Evolutionary conservation across 1,140 invertebrate genomes (phyloP).

Genomic region (Euschistus heros): DNA sequence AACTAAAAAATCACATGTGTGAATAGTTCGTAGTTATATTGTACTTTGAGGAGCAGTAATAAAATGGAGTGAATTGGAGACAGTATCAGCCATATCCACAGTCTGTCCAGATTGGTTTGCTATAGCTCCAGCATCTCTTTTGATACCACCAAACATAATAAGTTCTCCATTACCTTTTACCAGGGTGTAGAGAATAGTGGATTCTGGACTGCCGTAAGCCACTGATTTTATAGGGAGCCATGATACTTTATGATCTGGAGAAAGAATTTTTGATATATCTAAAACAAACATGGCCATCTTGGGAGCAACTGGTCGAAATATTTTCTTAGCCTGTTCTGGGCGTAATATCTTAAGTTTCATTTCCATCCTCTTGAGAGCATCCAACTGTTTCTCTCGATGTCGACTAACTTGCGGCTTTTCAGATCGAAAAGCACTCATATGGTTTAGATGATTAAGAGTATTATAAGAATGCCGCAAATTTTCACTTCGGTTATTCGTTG

Average conservation of each 20-base stretch:
- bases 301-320: conserved; percentile 18
- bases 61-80: conserved; percentile 70
- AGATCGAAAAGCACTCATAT: not conserved
- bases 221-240: conserved; percentile 65
- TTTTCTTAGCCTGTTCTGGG: conserved; percentile 4
- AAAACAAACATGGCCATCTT: conserved; percentile 69
- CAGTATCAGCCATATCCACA: conserved; percentile 34
- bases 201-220: conserved; percentile 61
- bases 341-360: conserved; percentile 37
- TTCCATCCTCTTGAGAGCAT: conserved; percentile 48
- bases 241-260: conserved; percentile 40
- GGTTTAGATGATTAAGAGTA: not conserved
- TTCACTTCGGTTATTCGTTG: not conserved
- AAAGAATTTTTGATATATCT: conserved; percentile 61
- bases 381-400: conserved; percentile 48
- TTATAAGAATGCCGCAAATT: not conserved
- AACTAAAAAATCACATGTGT: no score
- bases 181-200: conserved; percentile 80
- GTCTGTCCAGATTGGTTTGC: conserved; percentile 34
- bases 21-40: conserved; percentile 6
- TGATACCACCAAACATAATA: conserved; percentile 88
- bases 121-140: conserved; percentile 54
- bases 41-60: conserved; percentile 48
- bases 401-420: conserved; percentile 28
- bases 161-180: conserved; percentile 81